Conservation (phyloP, 2,113 vertebrate genomes). For the Amphiprion ocellaris region DNA sequence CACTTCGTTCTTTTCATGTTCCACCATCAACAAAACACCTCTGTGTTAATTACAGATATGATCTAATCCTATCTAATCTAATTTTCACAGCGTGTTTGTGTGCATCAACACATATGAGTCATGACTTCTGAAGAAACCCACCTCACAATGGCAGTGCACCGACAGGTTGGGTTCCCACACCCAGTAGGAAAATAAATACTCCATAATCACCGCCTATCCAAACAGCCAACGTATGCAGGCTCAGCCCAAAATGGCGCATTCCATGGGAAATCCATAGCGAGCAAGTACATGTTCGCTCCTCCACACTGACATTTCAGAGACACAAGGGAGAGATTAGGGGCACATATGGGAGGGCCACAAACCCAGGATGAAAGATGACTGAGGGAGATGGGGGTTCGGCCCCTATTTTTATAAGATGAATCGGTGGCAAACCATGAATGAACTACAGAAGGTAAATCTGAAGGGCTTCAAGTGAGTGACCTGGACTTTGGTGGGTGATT, state of each 20-base stretch:
- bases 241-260: conserved; percentile 83
- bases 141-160: conserved; percentile 76
- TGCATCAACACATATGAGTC: conserved; percentile 61
- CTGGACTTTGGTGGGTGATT: conserved; percentile 23
- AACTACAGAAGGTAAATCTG: conserved; percentile 54
- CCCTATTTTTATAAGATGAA: conserved; percentile 75
- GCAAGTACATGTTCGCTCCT: conserved; percentile 83
- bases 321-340: conserved; percentile 80
- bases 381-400: conserved; percentile 75
- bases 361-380: conserved; percentile 76
- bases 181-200: conserved; percentile 84
- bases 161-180: conserved; percentile 87
- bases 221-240: conserved; percentile 78
- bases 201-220: conserved; percentile 84
- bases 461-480: conserved; percentile 27
- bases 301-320: conserved; percentile 78
- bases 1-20: conserved; percentile 5
- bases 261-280: conserved; percentile 85
- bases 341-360: conserved; percentile 75
- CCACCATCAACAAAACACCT: conserved; percentile 50
- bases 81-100: conserved; percentile 43
- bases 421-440: conserved; percentile 53
- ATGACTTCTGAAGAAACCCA: conserved; percentile 47
- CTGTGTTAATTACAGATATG: conserved; percentile 49
- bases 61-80: conserved; percentile 62